Evolutionary conservation across 1,140 invertebrate species (phyloP).

Genomic region (Drosophila persimilis): DNA sequence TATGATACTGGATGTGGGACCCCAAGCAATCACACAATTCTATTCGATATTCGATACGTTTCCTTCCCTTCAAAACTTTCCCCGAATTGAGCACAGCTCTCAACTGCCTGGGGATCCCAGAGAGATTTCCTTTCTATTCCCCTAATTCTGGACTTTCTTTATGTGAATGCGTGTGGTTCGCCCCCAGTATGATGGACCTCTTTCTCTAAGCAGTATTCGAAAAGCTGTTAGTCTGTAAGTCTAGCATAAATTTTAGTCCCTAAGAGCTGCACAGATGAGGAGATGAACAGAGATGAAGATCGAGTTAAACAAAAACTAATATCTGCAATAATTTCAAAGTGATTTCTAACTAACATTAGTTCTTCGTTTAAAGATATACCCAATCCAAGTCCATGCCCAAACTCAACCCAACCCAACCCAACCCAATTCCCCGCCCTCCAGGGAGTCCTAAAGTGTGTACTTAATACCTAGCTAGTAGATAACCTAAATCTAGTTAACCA

Average conservation of each 20-base stretch:
- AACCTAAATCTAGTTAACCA: conserved; percentile 49
- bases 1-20: conserved; percentile 75
- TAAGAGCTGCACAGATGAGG: conserved; percentile 61
- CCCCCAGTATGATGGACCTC: conserved; percentile 82
- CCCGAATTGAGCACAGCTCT: conserved; percentile 16
- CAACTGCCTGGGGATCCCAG: conserved; percentile 2
- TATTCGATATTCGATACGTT: too few relatives aligned
- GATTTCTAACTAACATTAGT: conserved; percentile 75
- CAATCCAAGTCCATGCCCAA: conserved; percentile 4
- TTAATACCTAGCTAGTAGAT: conserved; percentile 58
- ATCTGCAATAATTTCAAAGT: conserved; percentile 82
- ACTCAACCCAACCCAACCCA: conserved; percentile 3
- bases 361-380: conserved; percentile 60
- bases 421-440: conserved; percentile 26
- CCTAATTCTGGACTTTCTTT: background rate
- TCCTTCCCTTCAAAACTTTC: background rate
- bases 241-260: conserved; percentile 67
- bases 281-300: conserved; percentile 27
- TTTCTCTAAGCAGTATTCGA: conserved; percentile 84
- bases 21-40: conserved; percentile 22
- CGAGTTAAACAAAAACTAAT: conserved; percentile 51
- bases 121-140: background rate
- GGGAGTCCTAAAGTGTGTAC: conserved; percentile 62
- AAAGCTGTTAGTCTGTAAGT: conserved; percentile 82
- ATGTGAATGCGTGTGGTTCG: conserved; percentile 23